A percentile compares a stretch with the other conserved stretches of the same genome.
These are phyloP conservation scores for Pteropus rufus DNA, from an alignment of 2,797 vertebrate genomes.

Conservation along the genomic window DNA sequence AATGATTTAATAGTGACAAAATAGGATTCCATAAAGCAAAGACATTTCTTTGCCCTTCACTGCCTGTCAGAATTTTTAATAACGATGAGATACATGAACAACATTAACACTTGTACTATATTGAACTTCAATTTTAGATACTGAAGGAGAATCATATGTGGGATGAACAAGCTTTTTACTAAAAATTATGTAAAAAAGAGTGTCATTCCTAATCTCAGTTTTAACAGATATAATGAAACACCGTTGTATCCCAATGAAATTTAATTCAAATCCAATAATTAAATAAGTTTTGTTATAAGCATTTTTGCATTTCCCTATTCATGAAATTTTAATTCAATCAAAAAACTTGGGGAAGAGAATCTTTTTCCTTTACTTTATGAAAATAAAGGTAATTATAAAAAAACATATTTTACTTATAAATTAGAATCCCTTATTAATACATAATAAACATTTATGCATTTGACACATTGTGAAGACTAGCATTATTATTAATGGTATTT, in stretches of 20 bases:
- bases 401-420: not conserved
- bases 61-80: not conserved
- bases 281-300: not conserved
- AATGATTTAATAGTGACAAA: not conserved
- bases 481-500: not conserved
- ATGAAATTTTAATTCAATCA: not conserved
- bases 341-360: not conserved
- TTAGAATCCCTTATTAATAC: not conserved
- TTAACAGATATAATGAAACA: not conserved
- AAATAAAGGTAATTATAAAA: not conserved
- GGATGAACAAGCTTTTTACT: not conserved
- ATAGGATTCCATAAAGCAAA: not conserved
- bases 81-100: not conserved
- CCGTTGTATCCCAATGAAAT: not conserved
- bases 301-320: not conserved
- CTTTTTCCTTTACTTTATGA: slow-evolving; percentile 7
- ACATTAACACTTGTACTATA: not conserved
- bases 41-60: not conserved
- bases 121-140: not conserved
- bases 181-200: not conserved
- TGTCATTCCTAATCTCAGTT: not conserved
- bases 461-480: not conserved
- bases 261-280: not conserved
- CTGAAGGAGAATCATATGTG: not conserved
- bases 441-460: not conserved